These are phyloP conservation scores for Callionymus lyra DNA, from an alignment of 2,113 vertebrate species.

Conservation along the genomic window DNA sequence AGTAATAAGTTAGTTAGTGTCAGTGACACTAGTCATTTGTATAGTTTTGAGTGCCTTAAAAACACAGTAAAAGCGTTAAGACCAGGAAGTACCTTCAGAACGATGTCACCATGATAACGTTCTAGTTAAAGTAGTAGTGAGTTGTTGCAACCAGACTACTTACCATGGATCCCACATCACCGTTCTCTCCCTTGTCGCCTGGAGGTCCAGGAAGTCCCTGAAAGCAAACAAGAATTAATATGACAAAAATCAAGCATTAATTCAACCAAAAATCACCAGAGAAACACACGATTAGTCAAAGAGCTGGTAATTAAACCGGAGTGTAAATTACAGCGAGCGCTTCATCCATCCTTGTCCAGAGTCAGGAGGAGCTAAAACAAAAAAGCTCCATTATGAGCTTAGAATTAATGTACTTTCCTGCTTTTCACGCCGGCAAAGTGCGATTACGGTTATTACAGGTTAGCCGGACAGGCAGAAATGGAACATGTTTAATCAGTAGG, in stretches of 20 bases:
- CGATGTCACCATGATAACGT: no score
- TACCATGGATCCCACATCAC: conserved; percentile 94
- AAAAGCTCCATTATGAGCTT: no score
- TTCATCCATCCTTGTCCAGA: conserved; percentile 45
- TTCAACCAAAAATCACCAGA: conserved; percentile 14
- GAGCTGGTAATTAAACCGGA: conserved; percentile 56
- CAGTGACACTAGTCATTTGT: no score
- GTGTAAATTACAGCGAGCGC: conserved; percentile 49
- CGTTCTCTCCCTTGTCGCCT: conserved; percentile 96
- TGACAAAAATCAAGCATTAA: conserved; percentile 20
- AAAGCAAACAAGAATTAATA: no score
- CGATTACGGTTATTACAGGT: conserved; percentile 30
- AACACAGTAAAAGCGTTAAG: no score
- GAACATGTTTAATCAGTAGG: conserved; percentile 30
- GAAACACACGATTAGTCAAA: conserved; percentile 62
- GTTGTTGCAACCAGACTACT: no score
- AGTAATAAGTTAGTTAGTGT: no score
- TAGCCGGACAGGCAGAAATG: conserved; percentile 13
- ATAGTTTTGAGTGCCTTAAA: no score
- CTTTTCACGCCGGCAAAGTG: conserved; percentile 1
- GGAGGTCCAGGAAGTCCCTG: conserved; percentile 94
- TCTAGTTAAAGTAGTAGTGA: no score
- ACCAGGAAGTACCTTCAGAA: no score
- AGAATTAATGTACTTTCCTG: no score
- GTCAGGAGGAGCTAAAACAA: no score